Percentiles rank a stretch among this genome's conserved stretches.
Evolutionary conservation across 2,113 vertebrate genomes (phyloP).

Genomic region (Ivindomyrus marchei): DNA sequence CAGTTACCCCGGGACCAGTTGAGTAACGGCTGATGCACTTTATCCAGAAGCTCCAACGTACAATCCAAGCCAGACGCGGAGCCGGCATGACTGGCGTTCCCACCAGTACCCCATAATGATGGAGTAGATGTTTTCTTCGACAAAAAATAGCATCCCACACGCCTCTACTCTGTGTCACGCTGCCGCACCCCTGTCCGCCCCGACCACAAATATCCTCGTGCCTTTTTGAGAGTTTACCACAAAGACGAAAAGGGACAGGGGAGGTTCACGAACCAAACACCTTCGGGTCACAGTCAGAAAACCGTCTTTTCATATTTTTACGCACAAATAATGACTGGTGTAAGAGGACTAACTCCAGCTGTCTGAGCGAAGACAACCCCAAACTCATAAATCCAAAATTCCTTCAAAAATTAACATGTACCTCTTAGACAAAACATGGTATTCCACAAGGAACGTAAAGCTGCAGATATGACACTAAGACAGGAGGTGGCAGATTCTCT

Average conservation of each 20-base stretch:
- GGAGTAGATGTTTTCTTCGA: not conserved
- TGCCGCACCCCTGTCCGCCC: not conserved
- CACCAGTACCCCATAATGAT: conserved; percentile 1
- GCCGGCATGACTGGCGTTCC: not conserved
- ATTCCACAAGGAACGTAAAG: not conserved
- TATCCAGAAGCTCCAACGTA: not conserved
- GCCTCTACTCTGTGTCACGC: not conserved
- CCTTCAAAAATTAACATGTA: not conserved
- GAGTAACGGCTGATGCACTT: not conserved
- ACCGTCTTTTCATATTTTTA: not conserved
- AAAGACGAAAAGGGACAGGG: not conserved
- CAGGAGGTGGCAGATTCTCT: not conserved
- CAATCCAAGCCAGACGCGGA: not conserved
- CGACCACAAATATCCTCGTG: not conserved
- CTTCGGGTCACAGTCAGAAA: not conserved
- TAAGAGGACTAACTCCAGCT: not conserved
- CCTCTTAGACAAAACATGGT: not conserved
- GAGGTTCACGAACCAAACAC: not conserved
- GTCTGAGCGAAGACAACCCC: not conserved
- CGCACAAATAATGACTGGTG: not conserved
- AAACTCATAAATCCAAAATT: not conserved
- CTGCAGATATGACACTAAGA: not conserved
- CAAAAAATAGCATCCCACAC: not conserved
- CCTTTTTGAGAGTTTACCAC: not conserved
- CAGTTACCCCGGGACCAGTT: not conserved